Conservation (phyloP, 2,113 vertebrate genomes). For the Athene noctua region DNA sequence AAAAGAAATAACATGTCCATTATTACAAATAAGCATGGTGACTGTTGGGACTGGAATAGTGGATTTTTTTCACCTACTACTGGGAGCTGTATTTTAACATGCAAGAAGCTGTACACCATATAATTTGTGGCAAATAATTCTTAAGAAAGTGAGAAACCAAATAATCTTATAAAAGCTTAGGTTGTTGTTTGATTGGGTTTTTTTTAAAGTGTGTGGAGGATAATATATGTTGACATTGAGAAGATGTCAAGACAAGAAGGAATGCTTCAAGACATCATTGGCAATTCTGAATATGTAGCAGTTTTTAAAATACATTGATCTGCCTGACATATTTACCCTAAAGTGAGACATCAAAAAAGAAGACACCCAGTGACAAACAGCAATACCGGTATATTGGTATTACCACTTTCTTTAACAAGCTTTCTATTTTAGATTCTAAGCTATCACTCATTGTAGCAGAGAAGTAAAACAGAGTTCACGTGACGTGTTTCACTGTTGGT, state of each 20-base stretch:
- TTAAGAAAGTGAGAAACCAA: not conserved
- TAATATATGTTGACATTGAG: accelerated
- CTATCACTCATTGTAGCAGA: not conserved
- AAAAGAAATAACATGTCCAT: not conserved
- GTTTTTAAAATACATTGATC: not conserved
- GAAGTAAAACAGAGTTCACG: not conserved
- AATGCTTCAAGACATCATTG: not conserved
- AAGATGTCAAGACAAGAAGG: not conserved
- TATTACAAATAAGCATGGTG: not conserved
- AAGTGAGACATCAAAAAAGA: not conserved
- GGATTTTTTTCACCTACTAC: not conserved
- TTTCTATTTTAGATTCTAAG: not conserved
- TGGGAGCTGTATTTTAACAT: not conserved
- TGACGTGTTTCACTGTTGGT: not conserved
- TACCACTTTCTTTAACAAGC: not conserved
- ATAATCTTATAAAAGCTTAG: not conserved
- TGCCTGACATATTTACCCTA: not conserved
- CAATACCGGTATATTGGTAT: not conserved
- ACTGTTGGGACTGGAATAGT: not conserved
- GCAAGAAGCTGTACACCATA: accelerated
- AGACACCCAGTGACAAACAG: not conserved
- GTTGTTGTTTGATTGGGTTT: not conserved
- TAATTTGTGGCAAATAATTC: not conserved
- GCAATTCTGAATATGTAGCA: not conserved
- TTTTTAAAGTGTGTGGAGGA: not conserved